Evolutionary conservation across 2,797 vertebrate genomes (phyloP), one percentile per base, ranked within the genome.

Genomic region (Eremophila alpestris): DNA sequence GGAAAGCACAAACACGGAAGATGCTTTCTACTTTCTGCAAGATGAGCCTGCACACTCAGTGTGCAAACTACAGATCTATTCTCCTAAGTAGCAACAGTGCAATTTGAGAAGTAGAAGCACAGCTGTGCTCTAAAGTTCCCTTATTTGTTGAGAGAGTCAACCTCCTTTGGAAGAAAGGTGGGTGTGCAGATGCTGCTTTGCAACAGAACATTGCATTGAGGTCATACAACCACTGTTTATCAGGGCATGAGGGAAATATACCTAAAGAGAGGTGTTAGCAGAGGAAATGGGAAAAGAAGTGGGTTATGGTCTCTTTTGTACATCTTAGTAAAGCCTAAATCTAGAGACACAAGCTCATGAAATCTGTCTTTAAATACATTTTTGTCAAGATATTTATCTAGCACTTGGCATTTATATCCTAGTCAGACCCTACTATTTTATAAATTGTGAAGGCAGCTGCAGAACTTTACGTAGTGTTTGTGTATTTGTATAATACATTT

Each of bases 31-130:
- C 21, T 15, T 14, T 15, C 23, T 62, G 43, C 22, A 48, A 40
- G 38, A 7, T 0, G 3, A 60, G 9, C 14, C 26, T 41, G 30
- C 16, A 18, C 17, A 13, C 23, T 34, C 14, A 30, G 2, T 2
- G 11, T 32, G 43, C 24, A 62, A 70, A 49, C 6, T n/a, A 8
- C 26, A n/a, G 38, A 22, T 8, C 32, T n/a, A 32, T 45, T 49
- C n/a, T 29, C 7, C 16, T n/a, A 10, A 71, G 32, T 3, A 54
- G 10, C 40, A 19, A 4, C 29, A 20, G 16, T 3, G 4, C 8
- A 24, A 30, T 73, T 40, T 34, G 32, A 64, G 43, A 81, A 63
- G 26, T 6, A 62, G 59, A 81, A 54, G 4, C 40, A 22, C 11
- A 14, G 5, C 11, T 77, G 23, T 36, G 30, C 29, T 63, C 13